These are phyloP conservation scores for Malaclemys terrapin DNA, from an alignment of 2,113 vertebrate genomes.

Conservation along the genomic window DNA sequence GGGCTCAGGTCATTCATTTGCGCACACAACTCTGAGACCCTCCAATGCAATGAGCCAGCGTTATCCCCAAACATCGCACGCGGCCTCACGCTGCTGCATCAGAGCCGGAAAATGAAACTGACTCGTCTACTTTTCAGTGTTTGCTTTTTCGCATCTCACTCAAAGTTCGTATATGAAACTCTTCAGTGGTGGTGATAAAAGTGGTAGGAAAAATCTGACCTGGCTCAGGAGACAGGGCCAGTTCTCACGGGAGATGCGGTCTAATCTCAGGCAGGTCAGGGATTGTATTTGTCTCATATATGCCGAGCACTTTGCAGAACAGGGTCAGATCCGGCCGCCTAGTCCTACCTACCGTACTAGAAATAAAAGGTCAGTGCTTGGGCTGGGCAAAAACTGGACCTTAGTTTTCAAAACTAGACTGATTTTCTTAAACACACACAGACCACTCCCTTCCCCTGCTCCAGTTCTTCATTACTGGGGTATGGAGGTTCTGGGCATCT, in stretches of 20 bases:
- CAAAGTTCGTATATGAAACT: neutral
- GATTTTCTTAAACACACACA: neutral
- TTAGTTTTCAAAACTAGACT: neutral
- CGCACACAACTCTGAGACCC: neutral
- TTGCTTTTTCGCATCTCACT: neutral
- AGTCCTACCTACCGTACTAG: neutral
- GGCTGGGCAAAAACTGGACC: neutral
- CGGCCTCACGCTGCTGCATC: neutral
- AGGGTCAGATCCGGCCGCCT: neutral
- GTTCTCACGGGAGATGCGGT: neutral
- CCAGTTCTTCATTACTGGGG: neutral
- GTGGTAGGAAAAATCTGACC: no score
- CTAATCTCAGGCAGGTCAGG: neutral
- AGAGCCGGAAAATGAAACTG: neutral
- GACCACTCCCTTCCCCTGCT: neutral
- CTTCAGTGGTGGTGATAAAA: no score
- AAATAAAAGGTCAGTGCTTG: neutral
- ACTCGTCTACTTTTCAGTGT: no score
- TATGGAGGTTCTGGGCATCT: neutral
- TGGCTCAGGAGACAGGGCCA: neutral
- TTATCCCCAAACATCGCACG: accelerated
- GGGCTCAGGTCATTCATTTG: no score
- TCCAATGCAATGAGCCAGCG: neutral
- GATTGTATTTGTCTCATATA: neutral
- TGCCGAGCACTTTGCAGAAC: neutral